Base-by-base conservation (phyloP, 35 echinoderm and acorn worm genomes). In the Heliocidaris erythrogramma region DNA sequence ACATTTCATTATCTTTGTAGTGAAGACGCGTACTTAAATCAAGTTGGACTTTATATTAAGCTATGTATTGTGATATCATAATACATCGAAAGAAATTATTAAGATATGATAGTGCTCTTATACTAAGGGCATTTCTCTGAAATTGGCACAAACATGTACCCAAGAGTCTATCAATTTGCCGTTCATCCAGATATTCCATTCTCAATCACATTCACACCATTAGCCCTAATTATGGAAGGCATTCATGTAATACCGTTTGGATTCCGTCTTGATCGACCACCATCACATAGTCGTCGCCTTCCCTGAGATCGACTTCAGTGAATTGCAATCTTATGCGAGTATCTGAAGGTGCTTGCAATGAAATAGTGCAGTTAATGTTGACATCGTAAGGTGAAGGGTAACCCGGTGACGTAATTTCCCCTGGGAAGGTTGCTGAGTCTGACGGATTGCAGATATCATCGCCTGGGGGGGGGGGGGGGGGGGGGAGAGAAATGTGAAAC, bases 301-400 rank as follows among this genome's bases (percentile, higher is more conserved):
- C 92, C 31, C 92, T 86, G 50, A 96, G 84, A 94, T 96, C 91
- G 85, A 96, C 94, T 12, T 49, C 30, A 0, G 52, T 92, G 86
- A 96, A 94, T 48, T 65, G n/a, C 30, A 96, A 48, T 31, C 92
- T 48, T n/a, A 96, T 88, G 31, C 59, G 93, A 12, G 27, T 85
- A 21, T 42, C 92, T 4, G 21, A 9, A 32, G 85, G 71, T 0
- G 95, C 93, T 35, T 86, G 8, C 27, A 88, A 27, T 4, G 27
- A 30, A n/a, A 85, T 48, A n/a, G 11, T 49, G 49, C 85, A 96
- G 24, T 94, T 52, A 47, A 21, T 52, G 14, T 89, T 59, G 42
- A n/a, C 14, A 13, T 61, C 56, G 85, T 96, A 96, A 27, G 85
- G 69, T 78, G 30, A 78, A 14, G 95, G 95, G 85, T 94, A 94